Percentiles rank a stretch among this genome's conserved stretches.
Conservation (phyloP, 2,113 vertebrate species). For the Nibea coibor region DNA sequence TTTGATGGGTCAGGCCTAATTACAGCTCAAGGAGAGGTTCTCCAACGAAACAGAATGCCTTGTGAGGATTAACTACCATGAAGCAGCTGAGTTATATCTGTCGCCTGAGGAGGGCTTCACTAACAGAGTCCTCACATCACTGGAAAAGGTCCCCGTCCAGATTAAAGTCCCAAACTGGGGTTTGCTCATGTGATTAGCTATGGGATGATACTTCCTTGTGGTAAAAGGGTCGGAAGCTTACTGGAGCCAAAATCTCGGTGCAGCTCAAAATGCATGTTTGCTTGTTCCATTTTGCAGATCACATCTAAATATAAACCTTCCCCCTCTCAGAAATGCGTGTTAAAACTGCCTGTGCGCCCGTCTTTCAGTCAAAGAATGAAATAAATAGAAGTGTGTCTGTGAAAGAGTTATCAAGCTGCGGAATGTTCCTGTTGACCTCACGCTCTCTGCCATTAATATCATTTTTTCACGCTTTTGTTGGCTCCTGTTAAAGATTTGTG, state of each 20-base stretch:
- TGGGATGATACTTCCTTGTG: not conserved
- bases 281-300: not conserved
- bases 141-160: constrained; percentile 16
- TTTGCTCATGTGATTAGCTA: constrained; percentile 8
- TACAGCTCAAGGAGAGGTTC: constrained; percentile 68
- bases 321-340: not conserved
- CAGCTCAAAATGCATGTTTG: no score
- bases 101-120: constrained; percentile 35
- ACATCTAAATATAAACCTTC: not conserved
- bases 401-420: not conserved
- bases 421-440: not conserved
- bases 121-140: constrained; percentile 24
- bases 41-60: constrained; percentile 55
- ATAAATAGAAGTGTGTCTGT: not conserved
- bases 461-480: not conserved
- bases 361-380: not conserved
- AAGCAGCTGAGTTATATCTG: constrained; percentile 48
- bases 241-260: not conserved
- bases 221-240: not conserved
- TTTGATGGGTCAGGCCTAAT: constrained; percentile 74
- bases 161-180: constrained; percentile 4
- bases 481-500: not conserved
- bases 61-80: constrained; percentile 48
- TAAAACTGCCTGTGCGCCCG: not conserved
- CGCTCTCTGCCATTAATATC: not conserved